phyloP scores from a whole-genome alignment of 1,140 invertebrate species.

The Tribolium madens region DNA sequence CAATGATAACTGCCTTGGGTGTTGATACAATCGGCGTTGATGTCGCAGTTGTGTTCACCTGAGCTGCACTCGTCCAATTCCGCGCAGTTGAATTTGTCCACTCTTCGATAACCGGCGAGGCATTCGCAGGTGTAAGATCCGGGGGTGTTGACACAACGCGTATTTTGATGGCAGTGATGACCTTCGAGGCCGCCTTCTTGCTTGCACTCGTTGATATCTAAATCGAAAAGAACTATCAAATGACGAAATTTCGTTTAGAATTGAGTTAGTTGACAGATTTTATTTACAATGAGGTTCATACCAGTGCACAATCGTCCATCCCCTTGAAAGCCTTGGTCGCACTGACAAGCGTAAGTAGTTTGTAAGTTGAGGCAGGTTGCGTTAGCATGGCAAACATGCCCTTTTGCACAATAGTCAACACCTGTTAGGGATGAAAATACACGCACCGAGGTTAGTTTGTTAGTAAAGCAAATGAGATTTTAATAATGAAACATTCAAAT shows the following conservation, averaged over 20 bases:
- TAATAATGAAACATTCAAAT: constrained; percentile 43
- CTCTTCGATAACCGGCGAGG: constrained; percentile 80
- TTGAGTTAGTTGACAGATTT: neutral
- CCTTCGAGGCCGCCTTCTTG: constrained; percentile 79
- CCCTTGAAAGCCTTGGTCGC: constrained; percentile 84
- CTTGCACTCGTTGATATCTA: constrained; percentile 87
- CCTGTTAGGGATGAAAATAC: constrained; percentile 68
- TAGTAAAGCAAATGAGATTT: constrained; percentile 50
- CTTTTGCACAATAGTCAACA: constrained; percentile 89
- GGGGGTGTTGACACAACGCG: constrained; percentile 81
- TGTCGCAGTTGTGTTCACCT: constrained; percentile 79
- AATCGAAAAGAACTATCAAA: constrained; percentile 51
- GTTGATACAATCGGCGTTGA: constrained; percentile 86
- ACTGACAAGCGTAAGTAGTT: constrained; percentile 87
- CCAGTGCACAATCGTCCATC: constrained; percentile 82
- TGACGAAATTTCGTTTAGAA: neutral
- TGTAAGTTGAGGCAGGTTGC: constrained; percentile 87
- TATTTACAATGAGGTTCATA: constrained; percentile 45
- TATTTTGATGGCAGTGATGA: constrained; percentile 85
- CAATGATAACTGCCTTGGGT: constrained; percentile 88
- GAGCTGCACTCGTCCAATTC: constrained; percentile 84
- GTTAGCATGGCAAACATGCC: constrained; percentile 85
- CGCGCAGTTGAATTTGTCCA: constrained; percentile 84
- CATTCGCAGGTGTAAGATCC: constrained; percentile 88
- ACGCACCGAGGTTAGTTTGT: constrained; percentile 50